Evolutionary conservation across 2,797 vertebrate species (phyloP).

Genomic region (Labroides dimidiatus): DNA sequence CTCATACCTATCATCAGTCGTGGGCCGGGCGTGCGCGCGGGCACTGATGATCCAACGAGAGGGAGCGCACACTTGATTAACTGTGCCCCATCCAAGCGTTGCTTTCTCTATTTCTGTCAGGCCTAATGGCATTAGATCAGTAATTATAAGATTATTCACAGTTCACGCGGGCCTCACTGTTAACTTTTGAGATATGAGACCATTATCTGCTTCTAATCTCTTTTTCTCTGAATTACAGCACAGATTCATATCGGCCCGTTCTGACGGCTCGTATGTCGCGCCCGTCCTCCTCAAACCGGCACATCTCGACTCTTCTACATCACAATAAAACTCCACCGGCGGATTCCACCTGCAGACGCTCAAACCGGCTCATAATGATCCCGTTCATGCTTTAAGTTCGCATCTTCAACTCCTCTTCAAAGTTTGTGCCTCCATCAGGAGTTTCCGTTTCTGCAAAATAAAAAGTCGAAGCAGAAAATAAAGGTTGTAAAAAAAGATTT

Average conservation of each 20-base stretch:
- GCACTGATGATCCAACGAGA: slow-evolving; percentile 81
- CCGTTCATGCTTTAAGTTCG: too few relatives aligned
- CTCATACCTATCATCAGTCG: slow-evolving; percentile 84
- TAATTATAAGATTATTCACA: slow-evolving; percentile 89
- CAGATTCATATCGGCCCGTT: slow-evolving; percentile 78
- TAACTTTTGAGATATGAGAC: slow-evolving; percentile 88
- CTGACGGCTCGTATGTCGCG: slow-evolving; percentile 73
- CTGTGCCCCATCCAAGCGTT: slow-evolving; percentile 84
- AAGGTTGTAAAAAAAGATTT: too few relatives aligned
- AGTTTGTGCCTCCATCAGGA: too few relatives aligned
- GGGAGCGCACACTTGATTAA: slow-evolving; percentile 83
- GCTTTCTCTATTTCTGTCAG: slow-evolving; percentile 87
- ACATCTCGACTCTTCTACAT: too few relatives aligned
- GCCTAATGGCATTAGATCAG: slow-evolving; percentile 87
- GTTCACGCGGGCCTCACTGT: slow-evolving; percentile 82
- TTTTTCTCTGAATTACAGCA: slow-evolving; percentile 84
- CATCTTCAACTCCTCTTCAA: too few relatives aligned
- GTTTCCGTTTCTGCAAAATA: too few relatives aligned
- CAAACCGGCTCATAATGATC: too few relatives aligned
- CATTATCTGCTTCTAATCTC: slow-evolving; percentile 87
- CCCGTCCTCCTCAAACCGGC: slow-evolving; percentile 54
- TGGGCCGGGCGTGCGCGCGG: slow-evolving; percentile 65
- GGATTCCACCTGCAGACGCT: slow-evolving; percentile 39
- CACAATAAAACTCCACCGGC: too few relatives aligned
- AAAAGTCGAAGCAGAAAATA: too few relatives aligned